Evolutionary conservation across 2,113 vertebrate genomes (phyloP), one percentile per base, ranked within the genome.

Genomic region (Tautogolabrus adspersus): DNA sequence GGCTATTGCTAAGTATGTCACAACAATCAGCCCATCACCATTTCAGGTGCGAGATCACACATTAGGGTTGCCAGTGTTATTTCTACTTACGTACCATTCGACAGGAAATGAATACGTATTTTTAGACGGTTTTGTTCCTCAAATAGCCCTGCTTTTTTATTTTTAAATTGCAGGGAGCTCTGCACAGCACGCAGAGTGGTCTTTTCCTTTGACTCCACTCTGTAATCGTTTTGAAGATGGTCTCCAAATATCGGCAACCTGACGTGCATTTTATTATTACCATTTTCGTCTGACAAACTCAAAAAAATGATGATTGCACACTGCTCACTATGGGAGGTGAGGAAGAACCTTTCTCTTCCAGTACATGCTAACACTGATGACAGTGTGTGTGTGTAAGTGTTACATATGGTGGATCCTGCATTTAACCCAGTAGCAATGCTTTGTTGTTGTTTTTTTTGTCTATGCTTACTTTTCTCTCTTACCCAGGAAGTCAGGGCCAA

Each of bases 131-230:
- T 71, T 47, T 61, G 15, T 79, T 72, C 67, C 59, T 34, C 18
- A 84, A 88, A 88, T 79, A 77, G 74, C 42, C 8, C 3, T 10
- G 5, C 55, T 46, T 10, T 70, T 80, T 56, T 72, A 65, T 78
- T 87, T 83, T 66, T 16, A 70, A 55, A 40, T 22, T 30, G 18
- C 55, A 80, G 65, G 77, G 30, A 75, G 72, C 70, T 30, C 66
- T 72, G 34, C 44, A 65, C 66, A 64, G 49, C 18, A 81, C 9
- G 34, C 30, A 8, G 64, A 34, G 30, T 34, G 13, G 23, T 72
- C 42, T 80, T 86, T 87, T 75, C 66, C 51, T 83, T 62, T 73
- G 30, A 26, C 51, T 58, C 51, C 1, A 8, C 52, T 37, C 34
- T 40, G 8, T 59, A 16, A 56, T 9, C 3, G 8, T 9, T 42